A percentile compares a stretch with the other conserved stretches of the same genome.
These are phyloP conservation scores for Steatornis caripensis DNA, from an alignment of 2,113 vertebrate genomes.

Conservation along the genomic window DNA sequence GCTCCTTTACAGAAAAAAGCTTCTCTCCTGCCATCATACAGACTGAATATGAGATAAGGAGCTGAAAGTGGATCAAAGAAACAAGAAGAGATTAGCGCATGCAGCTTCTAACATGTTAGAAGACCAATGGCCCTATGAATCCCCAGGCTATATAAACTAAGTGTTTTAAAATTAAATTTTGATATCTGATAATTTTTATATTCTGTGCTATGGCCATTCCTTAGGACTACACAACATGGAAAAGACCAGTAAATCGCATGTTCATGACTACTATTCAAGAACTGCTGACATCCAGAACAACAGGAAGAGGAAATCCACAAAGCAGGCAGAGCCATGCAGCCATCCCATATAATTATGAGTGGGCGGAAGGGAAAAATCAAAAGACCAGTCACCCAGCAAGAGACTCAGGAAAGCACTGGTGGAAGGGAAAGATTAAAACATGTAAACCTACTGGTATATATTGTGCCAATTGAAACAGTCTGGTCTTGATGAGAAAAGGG, in stretches of 20 bases:
- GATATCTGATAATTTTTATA: background rate
- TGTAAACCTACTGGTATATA: background rate
- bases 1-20: background rate
- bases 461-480: conserved; percentile 18
- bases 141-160: conserved; percentile 12
- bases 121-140: conserved; percentile 28
- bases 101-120: conserved; percentile 32
- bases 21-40: background rate
- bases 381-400: conserved; percentile 22
- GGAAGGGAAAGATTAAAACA: conserved; percentile 30
- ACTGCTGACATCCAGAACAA: background rate
- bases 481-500: conserved; percentile 28
- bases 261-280: background rate
- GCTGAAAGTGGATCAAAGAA: conserved; percentile 56
- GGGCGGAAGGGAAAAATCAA: conserved; percentile 11
- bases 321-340: conserved; percentile 21
- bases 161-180: background rate
- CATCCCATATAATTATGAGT: conserved; percentile 14
- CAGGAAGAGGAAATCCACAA: conserved; percentile 54
- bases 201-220: background rate
- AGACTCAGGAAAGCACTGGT: background rate
- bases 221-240: background rate
- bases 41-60: conserved; percentile 13
- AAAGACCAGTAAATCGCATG: background rate
- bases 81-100: background rate